A percentile compares a stretch with the other conserved stretches of the same genome.
These are phyloP conservation scores for Hirtodrosophila confusa DNA, from an alignment of 2,888 invertebrate species.

Conservation along the genomic window DNA sequence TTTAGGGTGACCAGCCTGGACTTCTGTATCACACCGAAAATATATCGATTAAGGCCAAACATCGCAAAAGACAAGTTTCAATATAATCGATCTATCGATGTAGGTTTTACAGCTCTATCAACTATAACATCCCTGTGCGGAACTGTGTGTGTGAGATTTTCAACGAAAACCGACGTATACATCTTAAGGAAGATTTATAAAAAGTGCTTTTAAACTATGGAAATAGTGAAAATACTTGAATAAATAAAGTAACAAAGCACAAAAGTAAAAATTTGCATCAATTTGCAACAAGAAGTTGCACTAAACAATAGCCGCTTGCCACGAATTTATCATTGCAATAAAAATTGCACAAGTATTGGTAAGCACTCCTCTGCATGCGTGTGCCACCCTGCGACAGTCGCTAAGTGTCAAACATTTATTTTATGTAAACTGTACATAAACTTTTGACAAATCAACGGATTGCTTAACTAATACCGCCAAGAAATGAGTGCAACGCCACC, in stretches of 20 bases:
- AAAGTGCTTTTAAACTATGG: not conserved
- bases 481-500: constrained; percentile 72
- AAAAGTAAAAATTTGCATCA: not conserved
- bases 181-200: constrained; percentile 19
- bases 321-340: constrained; percentile 24
- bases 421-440: constrained; percentile 33
- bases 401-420: constrained; percentile 8
- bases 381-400: constrained; percentile 6
- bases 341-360: constrained; percentile 34
- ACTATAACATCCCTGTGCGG: constrained; percentile 37
- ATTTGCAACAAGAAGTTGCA: not conserved
- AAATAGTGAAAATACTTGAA: constrained; percentile 28
- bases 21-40: not conserved
- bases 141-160: constrained; percentile 39
- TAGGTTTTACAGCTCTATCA: constrained; percentile 2
- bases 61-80: not conserved
- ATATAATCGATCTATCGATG: not conserved
- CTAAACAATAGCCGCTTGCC: constrained; percentile 11
- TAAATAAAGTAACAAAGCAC: constrained; percentile 12
- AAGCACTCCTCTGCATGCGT: constrained; percentile 14
- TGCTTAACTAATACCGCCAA: not conserved
- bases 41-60: not conserved
- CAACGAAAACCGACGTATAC: constrained; percentile 37
- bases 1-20: too few relatives aligned
- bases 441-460: not conserved